phyloP scores from a whole-genome alignment of 2,888 invertebrate genomes.

The Caenorhabditis plicata region DNA sequence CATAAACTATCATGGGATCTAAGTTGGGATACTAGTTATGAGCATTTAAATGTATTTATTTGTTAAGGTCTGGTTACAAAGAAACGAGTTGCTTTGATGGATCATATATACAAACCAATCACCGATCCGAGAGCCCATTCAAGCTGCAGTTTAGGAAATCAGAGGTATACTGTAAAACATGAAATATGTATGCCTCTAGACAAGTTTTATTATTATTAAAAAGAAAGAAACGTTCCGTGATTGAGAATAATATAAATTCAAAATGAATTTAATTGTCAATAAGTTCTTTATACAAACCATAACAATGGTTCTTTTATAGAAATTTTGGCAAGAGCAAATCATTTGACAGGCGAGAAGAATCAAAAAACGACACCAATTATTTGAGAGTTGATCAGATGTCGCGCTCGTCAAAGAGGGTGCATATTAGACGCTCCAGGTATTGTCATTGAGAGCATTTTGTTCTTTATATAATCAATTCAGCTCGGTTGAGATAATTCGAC shows the following conservation, averaged over 20 bases:
- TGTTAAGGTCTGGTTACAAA: conserved; percentile 40
- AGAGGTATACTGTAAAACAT: conserved; percentile 39
- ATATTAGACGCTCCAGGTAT: conserved; percentile 61
- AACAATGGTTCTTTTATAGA: conserved; percentile 29
- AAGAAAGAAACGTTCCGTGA: too few relatives aligned
- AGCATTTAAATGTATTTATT: background rate
- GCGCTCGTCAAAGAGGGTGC: conserved; percentile 58
- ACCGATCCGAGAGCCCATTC: conserved; percentile 54
- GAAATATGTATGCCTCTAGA: background rate
- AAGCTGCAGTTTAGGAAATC: conserved; percentile 53
- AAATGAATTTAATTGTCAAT: too few relatives aligned
- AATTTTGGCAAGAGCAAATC: conserved; percentile 60
- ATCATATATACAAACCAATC: conserved; percentile 48
- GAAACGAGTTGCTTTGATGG: conserved; percentile 38
- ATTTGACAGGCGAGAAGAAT: conserved; percentile 55
- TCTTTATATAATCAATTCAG: too few relatives aligned
- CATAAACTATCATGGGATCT: conserved; percentile 66
- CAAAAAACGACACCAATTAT: conserved; percentile 52
- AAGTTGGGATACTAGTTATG: conserved; percentile 8
- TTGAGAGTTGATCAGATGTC: conserved; percentile 60
- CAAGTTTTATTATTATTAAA: conserved; percentile 5
- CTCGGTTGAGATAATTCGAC: conserved; percentile 63
- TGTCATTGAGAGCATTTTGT: too few relatives aligned
- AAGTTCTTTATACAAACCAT: too few relatives aligned
- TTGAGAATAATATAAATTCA: too few relatives aligned